phyloP scores from a whole-genome alignment of 2,888 invertebrate species.

The Monoplex corrugatus region DNA sequence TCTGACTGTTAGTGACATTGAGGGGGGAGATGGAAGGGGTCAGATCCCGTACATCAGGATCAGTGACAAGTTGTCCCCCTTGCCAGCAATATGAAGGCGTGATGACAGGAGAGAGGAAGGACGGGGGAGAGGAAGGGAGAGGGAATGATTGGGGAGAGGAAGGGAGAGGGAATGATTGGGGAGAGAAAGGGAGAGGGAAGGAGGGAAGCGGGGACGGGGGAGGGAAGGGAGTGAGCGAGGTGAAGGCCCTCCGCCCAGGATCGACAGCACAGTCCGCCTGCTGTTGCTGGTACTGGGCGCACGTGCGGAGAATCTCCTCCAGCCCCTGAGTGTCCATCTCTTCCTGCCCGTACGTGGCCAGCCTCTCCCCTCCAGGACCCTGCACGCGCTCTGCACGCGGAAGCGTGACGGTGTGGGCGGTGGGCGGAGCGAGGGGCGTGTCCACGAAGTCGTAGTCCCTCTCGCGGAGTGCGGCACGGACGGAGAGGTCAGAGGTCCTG shows the following conservation, averaged over 20 bases:
- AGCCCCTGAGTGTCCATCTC: slow-evolving; percentile 82
- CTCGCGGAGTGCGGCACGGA: not conserved
- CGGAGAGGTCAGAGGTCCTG: not conserved
- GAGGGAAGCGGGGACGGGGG: not conserved
- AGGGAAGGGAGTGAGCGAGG: not conserved
- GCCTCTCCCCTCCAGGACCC: not conserved
- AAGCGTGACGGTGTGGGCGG: not conserved
- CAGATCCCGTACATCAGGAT: too few relatives aligned
- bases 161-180: not conserved
- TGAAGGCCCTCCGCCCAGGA: too few relatives aligned
- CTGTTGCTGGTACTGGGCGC: slow-evolving; percentile 93
- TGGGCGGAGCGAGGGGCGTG: not conserved
- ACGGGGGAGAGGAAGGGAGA: not conserved
- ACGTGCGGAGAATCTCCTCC: slow-evolving; percentile 96
- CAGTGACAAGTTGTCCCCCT: too few relatives aligned
- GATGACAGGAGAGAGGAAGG: not conserved
- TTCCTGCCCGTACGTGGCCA: not conserved
- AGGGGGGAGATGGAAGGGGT: too few relatives aligned
- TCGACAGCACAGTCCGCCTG: slow-evolving; percentile 65
- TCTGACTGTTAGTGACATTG: too few relatives aligned
- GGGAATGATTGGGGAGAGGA: too few relatives aligned
- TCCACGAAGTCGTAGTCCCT: slow-evolving; percentile 10
- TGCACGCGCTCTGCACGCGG: not conserved
- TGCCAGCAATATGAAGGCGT: too few relatives aligned
- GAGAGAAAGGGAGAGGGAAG: too few relatives aligned